Evolutionary conservation across 2,888 invertebrate species (phyloP), one percentile per base, ranked within the genome.

Genomic region (Holacanthella duospinosa): DNA sequence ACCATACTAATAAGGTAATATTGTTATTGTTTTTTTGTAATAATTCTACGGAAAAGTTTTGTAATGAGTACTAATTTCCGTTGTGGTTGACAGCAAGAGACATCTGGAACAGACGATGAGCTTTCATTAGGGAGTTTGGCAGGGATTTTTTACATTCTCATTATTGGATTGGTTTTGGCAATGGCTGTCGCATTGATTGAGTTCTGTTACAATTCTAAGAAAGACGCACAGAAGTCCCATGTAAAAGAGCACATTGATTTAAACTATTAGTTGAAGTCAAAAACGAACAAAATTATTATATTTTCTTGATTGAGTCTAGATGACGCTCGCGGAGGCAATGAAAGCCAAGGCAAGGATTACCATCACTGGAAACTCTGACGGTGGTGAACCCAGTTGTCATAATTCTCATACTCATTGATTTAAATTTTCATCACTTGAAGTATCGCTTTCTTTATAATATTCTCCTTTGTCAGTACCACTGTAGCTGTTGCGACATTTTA

Each of bases 91-190:
- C 61, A 71, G 71, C 73, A 73, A 68, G 73, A 73, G 61, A 71
- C 74, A 80, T 80, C 80, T 79, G 70, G 77, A 75, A 29, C 76
- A 75, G 59, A 78, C 76, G 63, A 90, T 74, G 93, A 95, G 75
- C 82, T 99, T 75, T 93, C 95, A 27, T 80, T 99, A 67, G 92
- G 92, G 77, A 96, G 97, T 81, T 94, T 99, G 54, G 96, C 97
- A 19, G 97, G 99, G 48, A 91, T 97, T 76, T 99, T 99, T 81
- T 99, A 97, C 82, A 96, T 99, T 75, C 82, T 99, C 64, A 92
- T 96, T 74, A 93, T 90, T 43, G 97, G 97, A 29, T 83, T 99
- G 65, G 85, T 90, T 27, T 80, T 96, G 43, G 93, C 96, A 26
- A 85, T 97, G 75, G 84, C 89, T 4, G 93, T 95, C 44, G 95